Evolutionary conservation across 2,113 vertebrate species (phyloP).

Genomic region (Brevimyrus niger): DNA sequence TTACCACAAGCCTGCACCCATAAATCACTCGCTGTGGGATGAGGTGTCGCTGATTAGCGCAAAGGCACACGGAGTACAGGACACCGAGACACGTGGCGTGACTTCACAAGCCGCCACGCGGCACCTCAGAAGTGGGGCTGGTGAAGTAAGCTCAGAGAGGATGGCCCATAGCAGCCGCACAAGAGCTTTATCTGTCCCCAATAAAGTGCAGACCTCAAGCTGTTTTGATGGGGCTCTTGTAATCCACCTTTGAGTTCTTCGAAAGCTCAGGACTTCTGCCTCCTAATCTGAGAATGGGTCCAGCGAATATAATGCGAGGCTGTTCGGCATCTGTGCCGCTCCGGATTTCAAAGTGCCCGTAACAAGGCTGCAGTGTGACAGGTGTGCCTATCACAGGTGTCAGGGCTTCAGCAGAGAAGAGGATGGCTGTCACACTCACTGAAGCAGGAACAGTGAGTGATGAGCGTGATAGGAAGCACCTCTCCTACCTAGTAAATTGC

Average conservation of each 20-base stretch:
- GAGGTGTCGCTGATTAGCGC: neutral
- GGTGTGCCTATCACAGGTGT: conserved; percentile 7
- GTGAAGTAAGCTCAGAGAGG: neutral
- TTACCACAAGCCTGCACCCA: neutral
- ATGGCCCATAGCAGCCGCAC: neutral
- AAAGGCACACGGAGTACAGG: neutral
- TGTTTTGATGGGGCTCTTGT: neutral
- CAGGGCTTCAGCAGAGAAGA: neutral
- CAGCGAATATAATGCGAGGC: neutral
- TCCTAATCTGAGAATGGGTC: neutral
- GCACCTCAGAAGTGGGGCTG: neutral
- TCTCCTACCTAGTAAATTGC: neutral
- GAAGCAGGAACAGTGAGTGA: neutral
- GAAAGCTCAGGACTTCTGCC: neutral
- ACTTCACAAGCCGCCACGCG: neutral
- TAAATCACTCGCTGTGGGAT: conserved; percentile 1
- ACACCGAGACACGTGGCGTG: neutral
- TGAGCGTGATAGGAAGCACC: neutral
- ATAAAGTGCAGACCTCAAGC: neutral
- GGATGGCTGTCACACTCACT: neutral
- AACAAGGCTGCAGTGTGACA: conserved; percentile 9
- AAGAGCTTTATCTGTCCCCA: neutral
- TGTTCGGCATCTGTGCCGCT: neutral
- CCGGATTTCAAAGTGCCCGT: neutral
- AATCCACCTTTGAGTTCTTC: neutral